Base-by-base conservation (phyloP, 2,888 invertebrate species). In the Galeruca laticollis region DNA sequence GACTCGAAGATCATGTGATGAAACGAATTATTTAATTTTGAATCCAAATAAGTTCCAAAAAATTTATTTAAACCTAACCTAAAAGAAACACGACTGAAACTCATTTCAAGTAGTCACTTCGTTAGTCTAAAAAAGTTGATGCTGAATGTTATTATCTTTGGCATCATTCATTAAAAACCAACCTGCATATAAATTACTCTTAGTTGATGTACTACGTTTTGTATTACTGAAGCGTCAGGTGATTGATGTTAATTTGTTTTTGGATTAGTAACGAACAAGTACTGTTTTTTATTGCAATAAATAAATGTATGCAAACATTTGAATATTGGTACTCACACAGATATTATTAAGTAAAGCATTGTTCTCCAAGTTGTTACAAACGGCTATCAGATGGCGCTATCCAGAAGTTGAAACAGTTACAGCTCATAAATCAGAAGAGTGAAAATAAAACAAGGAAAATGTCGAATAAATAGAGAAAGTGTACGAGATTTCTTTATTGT, bases 41-140 rank as follows among this genome's bases (percentile, higher is more conserved):
- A n/a, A n/a, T n/a, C n/a, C n/a, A n/a, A n/a, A n/a, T n/a, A n/a
- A n/a, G n/a, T n/a, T n/a, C n/a, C n/a, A n/a, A n/a, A n/a, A n/a
- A n/a, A n/a, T n/a, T n/a, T n/a, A n/a, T n/a, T n/a, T n/a, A n/a
- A n/a, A n/a, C n/a, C n/a, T 13, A 10, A 40, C 13, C 37, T n/a
- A 26, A 15, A 54, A 31, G 33, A 0, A 31, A 37, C 64, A 56
- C 56, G 40, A 52, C 64, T 64, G 64, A 2, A 52, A 20, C 43
- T 65, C 40, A 47, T 71, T 62, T 37, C 52, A 59, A 68, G 68
- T 33, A 31, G 31, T 10, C 47, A 49, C 54, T 54, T 68, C 60
- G 68, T 68, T 68, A 68, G 71, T 31, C 52, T 40, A 49, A 71
- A 71, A 68, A 68, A 63, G 52, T 71, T 64, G 37, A 65, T 68